Evolutionary conservation across 2,113 vertebrate genomes (phyloP).

Genomic region (Suricata suricatta): DNA sequence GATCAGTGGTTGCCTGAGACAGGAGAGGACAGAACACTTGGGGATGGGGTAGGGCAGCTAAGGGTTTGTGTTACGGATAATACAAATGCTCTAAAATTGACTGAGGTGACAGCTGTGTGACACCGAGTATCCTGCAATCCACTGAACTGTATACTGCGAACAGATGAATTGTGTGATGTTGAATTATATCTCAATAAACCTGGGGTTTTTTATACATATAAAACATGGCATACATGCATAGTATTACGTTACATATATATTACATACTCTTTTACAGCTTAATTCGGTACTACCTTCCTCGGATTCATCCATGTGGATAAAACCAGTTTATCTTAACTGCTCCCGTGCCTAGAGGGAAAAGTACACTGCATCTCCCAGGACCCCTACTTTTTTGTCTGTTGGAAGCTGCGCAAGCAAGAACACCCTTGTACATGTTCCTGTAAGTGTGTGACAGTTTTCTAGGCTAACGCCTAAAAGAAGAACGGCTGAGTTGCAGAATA

Average conservation of each 20-base stretch:
- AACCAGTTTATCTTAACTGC: not conserved
- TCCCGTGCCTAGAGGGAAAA: not conserved
- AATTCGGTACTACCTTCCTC: not conserved
- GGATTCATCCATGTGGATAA: not conserved
- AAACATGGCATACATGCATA: not conserved
- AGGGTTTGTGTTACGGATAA: not conserved
- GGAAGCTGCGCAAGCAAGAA: not conserved
- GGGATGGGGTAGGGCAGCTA: not conserved
- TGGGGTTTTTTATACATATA: not conserved
- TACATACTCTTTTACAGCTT: not conserved
- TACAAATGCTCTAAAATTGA: conserved; percentile 9
- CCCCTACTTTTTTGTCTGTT: not conserved
- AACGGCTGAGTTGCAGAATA: not conserved
- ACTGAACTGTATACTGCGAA: not conserved
- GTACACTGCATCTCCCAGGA: not conserved
- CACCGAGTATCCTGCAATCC: not conserved
- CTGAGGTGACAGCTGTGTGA: not conserved
- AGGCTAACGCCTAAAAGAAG: not conserved
- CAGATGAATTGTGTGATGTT: not conserved
- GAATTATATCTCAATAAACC: not conserved
- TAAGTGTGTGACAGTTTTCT: not conserved
- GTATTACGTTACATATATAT: not conserved
- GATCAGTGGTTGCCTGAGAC: not conserved
- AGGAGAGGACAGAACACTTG: not conserved
- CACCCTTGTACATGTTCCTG: not conserved